Conservation (phyloP, 1,140 invertebrate genomes). For the Spodoptera litura region DNA sequence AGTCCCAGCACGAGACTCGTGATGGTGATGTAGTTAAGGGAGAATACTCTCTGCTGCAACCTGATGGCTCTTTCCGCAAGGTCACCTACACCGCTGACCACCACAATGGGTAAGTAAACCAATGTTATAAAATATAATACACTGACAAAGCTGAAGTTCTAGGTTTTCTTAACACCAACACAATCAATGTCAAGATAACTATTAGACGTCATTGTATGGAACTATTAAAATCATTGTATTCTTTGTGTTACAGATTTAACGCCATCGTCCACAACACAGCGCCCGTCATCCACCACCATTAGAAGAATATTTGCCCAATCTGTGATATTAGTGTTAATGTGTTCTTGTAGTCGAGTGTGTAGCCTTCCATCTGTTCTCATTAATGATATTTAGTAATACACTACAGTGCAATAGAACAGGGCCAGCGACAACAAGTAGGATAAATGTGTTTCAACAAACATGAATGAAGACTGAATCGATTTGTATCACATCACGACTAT, state of each 20-base stretch:
- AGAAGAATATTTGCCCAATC: conserved; percentile 61
- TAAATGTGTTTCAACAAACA: neutral
- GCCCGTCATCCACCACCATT: conserved; percentile 82
- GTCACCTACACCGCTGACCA: conserved; percentile 81
- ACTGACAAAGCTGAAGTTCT: too few species aligned
- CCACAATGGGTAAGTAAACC: conserved; percentile 76
- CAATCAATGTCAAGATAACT: too few species aligned
- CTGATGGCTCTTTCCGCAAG: conserved; percentile 80
- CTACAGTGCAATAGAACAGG: conserved; percentile 28
- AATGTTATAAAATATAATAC: neutral
- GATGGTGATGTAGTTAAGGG: conserved; percentile 85
- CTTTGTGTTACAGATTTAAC: conserved; percentile 73
- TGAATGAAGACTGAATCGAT: too few species aligned
- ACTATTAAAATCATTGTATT: neutral
- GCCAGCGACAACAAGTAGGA: neutral
- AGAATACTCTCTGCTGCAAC: conserved; percentile 78
- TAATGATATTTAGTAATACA: conserved; percentile 40
- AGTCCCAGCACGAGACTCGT: conserved; percentile 83
- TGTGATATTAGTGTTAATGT: conserved; percentile 80
- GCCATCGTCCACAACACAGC: conserved; percentile 81
- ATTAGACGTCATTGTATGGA: too few species aligned
- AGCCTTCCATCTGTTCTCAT: conserved; percentile 49
- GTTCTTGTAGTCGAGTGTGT: conserved; percentile 38
- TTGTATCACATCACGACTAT: too few species aligned
- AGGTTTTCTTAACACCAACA: too few species aligned